phyloP scores from a whole-genome alignment of 1,140 invertebrate genomes.

The Ectropis grisescens region DNA sequence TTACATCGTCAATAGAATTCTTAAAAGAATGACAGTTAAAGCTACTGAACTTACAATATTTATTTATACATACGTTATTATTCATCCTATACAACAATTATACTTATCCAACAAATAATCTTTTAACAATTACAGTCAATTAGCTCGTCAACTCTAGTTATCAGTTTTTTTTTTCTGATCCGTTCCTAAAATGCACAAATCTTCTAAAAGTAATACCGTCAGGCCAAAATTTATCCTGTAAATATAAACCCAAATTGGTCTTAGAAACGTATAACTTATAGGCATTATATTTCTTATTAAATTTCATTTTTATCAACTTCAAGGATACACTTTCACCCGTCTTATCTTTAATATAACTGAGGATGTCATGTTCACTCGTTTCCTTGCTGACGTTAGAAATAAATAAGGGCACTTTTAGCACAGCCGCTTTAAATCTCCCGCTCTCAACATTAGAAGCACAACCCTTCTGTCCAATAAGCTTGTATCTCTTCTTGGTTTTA shows the following conservation, averaged over 20 bases:
- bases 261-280: constrained; percentile 8
- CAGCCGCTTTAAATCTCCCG: constrained; percentile 2
- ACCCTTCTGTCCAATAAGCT: constrained; percentile 3
- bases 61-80: background rate
- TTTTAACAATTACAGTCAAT: background rate
- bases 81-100: background rate
- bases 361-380: constrained; percentile 6
- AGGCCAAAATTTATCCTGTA: constrained; percentile 6
- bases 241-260: constrained; percentile 2
- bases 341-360: constrained; percentile 2
- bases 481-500: constrained; percentile 3
- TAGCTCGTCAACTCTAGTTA: background rate
- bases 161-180: too few relatives aligned
- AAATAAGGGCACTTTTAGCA: constrained; percentile 5
- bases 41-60: constrained; percentile 1
- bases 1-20: background rate
- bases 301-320: constrained; percentile 2
- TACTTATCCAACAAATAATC: background rate
- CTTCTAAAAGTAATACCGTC: constrained; percentile 8
- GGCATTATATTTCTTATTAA: constrained; percentile 3
- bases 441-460: background rate
- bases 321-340: constrained; percentile 1
- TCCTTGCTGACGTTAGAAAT: constrained; percentile 6
- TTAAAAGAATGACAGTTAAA: constrained; percentile 5
- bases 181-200: constrained; percentile 4